Evolutionary conservation across 2,113 vertebrate species (phyloP).

Genomic region (Cyphomyrus plagiostoma): DNA sequence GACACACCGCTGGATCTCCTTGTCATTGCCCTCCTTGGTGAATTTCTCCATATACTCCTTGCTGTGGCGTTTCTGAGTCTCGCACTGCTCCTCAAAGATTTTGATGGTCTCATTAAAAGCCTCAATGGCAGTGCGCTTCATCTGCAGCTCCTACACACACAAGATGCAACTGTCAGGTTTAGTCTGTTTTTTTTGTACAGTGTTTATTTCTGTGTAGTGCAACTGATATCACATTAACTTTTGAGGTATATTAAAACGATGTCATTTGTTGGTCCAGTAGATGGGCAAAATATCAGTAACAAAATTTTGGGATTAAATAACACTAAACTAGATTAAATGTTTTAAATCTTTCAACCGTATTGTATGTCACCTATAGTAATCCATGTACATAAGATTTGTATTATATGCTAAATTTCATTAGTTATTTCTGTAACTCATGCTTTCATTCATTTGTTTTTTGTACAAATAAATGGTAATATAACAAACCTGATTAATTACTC

Average conservation of each 20-base stretch:
- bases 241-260: neutral
- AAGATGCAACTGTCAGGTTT: neutral
- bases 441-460: neutral
- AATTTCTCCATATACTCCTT: slow-evolving; percentile 73
- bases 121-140: slow-evolving; percentile 71
- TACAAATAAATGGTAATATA: neutral
- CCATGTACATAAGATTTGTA: neutral
- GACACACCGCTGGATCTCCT: slow-evolving; percentile 68
- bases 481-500: neutral
- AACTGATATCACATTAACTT: neutral
- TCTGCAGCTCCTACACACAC: slow-evolving; percentile 64
- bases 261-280: neutral
- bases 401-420: neutral
- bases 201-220: neutral
- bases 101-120: slow-evolving; percentile 77
- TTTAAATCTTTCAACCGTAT: neutral
- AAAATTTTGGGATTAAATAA: neutral
- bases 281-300: neutral
- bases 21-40: slow-evolving; percentile 68
- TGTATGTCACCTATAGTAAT: neutral
- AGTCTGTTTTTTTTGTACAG: neutral
- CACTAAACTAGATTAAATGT: neutral
- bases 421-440: neutral
- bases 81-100: slow-evolving; percentile 75
- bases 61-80: slow-evolving; percentile 70